Conservation (phyloP, 2,113 vertebrate genomes). For the Melanotaenia duboulayi region DNA sequence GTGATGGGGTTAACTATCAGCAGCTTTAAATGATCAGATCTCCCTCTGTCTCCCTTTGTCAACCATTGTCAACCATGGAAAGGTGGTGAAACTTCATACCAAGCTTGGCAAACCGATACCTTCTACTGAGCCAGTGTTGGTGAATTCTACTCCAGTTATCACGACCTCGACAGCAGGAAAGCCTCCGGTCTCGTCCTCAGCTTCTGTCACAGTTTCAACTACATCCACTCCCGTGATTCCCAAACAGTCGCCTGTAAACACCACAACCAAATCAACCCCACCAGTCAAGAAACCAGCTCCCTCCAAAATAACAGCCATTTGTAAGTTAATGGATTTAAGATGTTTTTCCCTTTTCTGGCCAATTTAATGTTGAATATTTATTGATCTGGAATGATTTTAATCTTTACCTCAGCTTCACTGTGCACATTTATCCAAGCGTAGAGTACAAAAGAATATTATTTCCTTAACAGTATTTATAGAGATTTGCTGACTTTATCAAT, state of each 20-base stretch:
- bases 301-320: constrained; percentile 68
- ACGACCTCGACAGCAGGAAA: constrained; percentile 74
- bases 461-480: too few relatives aligned
- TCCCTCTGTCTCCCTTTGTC: constrained; percentile 34
- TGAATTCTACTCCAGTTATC: constrained; percentile 74
- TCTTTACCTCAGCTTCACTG: background rate
- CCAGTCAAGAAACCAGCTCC: constrained; percentile 63
- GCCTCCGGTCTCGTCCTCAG: constrained; percentile 20
- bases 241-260: constrained; percentile 42
- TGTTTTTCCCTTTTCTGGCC: too few relatives aligned
- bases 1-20: constrained; percentile 37
- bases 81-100: constrained; percentile 89
- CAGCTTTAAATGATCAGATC: constrained; percentile 18
- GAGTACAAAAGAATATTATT: too few relatives aligned
- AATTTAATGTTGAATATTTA: background rate
- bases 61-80: constrained; percentile 47
- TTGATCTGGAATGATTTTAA: background rate
- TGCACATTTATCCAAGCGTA: background rate
- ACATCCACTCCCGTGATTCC: constrained; percentile 31
- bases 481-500: too few relatives aligned
- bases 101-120: constrained; percentile 89
- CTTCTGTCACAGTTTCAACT: constrained; percentile 36
- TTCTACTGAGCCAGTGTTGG: constrained; percentile 80
- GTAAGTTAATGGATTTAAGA: constrained; percentile 66
- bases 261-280: constrained; percentile 27